A percentile compares a stretch with the other conserved stretches of the same genome.
Conservation (phyloP, 2,888 invertebrate species). For the Heteromyza rotundicornis region DNA sequence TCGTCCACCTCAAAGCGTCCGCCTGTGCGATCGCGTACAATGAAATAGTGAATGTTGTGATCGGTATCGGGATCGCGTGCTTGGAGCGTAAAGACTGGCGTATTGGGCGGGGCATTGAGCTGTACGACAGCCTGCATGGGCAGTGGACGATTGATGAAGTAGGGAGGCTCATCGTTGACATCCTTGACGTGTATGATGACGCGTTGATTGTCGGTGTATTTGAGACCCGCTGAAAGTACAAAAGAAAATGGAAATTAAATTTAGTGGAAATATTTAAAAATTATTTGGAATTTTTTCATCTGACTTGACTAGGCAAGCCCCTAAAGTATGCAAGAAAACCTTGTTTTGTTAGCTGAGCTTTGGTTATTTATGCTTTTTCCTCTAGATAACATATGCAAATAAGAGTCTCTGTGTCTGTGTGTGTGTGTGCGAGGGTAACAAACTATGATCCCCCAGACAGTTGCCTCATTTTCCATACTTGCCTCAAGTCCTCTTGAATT, state of each 20-base stretch:
- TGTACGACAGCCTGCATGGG: conserved; percentile 98
- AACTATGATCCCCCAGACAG: too few relatives aligned
- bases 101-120: conserved; percentile 92
- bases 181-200: conserved; percentile 95
- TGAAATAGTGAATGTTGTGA: conserved; percentile 95
- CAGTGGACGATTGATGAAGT: conserved; percentile 94
- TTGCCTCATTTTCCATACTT: too few relatives aligned
- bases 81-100: conserved; percentile 95
- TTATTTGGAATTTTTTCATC: not conserved
- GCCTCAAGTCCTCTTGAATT: too few relatives aligned
- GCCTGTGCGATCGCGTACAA: conserved; percentile 87
- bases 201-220: conserved; percentile 91
- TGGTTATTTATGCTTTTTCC: too few relatives aligned
- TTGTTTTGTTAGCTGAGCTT: too few relatives aligned
- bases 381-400: too few relatives aligned
- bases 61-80: conserved; percentile 96
- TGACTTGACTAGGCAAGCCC: not conserved
- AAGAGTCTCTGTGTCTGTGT: too few relatives aligned
- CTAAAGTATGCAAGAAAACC: not conserved
- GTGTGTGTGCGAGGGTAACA: too few relatives aligned
- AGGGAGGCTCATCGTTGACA: conserved; percentile 94
- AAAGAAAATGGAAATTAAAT: conserved; percentile 5
- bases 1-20: conserved; percentile 86
- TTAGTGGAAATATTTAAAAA: not conserved
- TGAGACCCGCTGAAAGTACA: conserved; percentile 57